Evolutionary conservation across 2,113 vertebrate genomes (phyloP).

Genomic region (Asarcornis scutulata): DNA sequence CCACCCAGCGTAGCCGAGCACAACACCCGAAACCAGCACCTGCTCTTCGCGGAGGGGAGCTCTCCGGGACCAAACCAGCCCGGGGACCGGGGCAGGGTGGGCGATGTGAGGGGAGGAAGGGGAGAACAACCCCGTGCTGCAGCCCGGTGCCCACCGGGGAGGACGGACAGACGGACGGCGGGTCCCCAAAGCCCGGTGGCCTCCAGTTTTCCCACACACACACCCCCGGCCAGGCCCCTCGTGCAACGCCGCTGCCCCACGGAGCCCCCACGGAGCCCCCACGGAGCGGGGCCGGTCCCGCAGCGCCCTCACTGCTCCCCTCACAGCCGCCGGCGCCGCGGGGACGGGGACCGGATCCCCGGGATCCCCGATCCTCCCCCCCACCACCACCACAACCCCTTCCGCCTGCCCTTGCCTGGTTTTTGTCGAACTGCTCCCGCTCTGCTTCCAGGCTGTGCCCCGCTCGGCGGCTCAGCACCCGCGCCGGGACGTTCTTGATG

Average conservation of each 20-base stretch:
- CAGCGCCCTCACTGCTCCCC: no score
- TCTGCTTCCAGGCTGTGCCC: constrained; percentile 89
- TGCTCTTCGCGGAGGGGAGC: rapidly evolving
- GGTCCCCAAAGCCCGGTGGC: no score
- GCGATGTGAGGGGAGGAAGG: not conserved
- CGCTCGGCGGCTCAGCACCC: constrained; percentile 84
- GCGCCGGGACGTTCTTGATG: constrained; percentile 87
- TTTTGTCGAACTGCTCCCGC: constrained; percentile 93
- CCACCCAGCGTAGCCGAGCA: not conserved
- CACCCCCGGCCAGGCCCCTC: no score
- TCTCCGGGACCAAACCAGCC: not conserved
- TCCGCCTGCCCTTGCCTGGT: constrained; percentile 81
- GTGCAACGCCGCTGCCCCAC: not conserved
- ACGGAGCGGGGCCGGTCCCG: not conserved
- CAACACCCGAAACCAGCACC: not conserved
- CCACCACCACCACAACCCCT: no score
- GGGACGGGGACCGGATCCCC: not conserved
- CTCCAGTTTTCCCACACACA: no score
- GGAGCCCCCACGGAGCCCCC: not conserved
- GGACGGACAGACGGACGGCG: no score
- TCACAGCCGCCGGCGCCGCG: not conserved
- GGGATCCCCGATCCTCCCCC: no score
- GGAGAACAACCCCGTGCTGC: no score
- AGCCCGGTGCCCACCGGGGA: no score
- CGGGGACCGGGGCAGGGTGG: not conserved